Conservation (phyloP, 2,888 invertebrate genomes). For the Timandra comae region DNA sequence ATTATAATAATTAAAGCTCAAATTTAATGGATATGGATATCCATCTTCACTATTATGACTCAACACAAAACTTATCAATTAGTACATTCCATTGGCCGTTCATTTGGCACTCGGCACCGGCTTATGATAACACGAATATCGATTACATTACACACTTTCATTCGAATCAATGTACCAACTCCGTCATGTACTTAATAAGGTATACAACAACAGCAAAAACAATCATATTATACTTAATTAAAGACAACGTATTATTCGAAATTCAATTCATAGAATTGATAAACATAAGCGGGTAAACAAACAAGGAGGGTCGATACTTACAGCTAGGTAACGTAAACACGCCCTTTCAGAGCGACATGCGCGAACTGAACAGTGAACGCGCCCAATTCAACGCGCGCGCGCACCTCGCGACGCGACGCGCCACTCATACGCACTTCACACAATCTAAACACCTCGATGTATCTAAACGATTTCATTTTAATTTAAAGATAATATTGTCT, state of each 20-base stretch:
- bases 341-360: constrained; percentile 21
- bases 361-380: constrained; percentile 14
- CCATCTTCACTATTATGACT: constrained; percentile 45
- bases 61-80: constrained; percentile 48
- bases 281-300: constrained; percentile 14
- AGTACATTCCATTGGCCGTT: constrained; percentile 44
- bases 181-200: constrained; percentile 23
- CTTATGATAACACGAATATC: constrained; percentile 39
- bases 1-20: constrained; percentile 75
- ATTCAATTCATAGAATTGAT: constrained; percentile 27
- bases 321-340: constrained; percentile 16
- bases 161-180: constrained; percentile 17
- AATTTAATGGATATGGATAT: constrained; percentile 58
- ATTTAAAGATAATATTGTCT: constrained; percentile 74
- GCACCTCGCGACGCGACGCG: constrained; percentile 7
- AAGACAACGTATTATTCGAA: constrained; percentile 28
- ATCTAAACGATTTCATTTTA: constrained; percentile 49
- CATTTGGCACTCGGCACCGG: constrained; percentile 51
- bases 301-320: constrained; percentile 15
- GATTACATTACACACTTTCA: constrained; percentile 38
- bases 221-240: no score
- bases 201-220: constrained; percentile 33
- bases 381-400: constrained; percentile 2
- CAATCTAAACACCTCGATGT: constrained; percentile 44
- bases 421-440: constrained; percentile 34